phyloP scores from a whole-genome alignment of 1,140 invertebrate genomes.

The Melipona quadrifasciata region DNA sequence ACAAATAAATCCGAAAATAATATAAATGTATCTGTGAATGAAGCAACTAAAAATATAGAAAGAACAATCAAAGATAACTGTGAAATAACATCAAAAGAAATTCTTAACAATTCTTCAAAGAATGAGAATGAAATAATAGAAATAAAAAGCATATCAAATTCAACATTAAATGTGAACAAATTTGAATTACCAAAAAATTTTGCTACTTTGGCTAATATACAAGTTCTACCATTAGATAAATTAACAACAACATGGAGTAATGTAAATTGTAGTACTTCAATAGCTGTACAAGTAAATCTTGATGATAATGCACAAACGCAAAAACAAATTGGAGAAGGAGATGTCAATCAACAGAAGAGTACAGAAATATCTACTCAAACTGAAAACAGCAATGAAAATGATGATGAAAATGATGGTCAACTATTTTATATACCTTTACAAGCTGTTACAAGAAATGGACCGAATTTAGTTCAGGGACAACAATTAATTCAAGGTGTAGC shows the following conservation, averaged over 20 bases:
- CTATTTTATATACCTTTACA: slow-evolving; percentile 88
- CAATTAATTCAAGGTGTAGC: slow-evolving; percentile 86
- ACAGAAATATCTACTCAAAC: slow-evolving; percentile 83
- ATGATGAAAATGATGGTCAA: slow-evolving; percentile 82
- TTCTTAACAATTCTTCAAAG: background rate
- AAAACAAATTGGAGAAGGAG: slow-evolving; percentile 47
- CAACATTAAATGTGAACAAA: slow-evolving; percentile 59
- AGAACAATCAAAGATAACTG: slow-evolving; percentile 10
- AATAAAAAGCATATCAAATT: slow-evolving; percentile 16
- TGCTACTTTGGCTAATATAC: slow-evolving; percentile 73
- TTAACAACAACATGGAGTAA: slow-evolving; percentile 78
- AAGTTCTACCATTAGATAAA: slow-evolving; percentile 78
- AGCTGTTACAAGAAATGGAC: slow-evolving; percentile 80
- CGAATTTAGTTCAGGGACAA: slow-evolving; percentile 77
- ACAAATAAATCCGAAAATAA: background rate
- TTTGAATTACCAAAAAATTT: slow-evolving; percentile 78
- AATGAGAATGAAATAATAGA: slow-evolving; percentile 30
- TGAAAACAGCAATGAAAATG: slow-evolving; percentile 80
- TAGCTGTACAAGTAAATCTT: slow-evolving; percentile 84
- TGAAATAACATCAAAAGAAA: slow-evolving; percentile 19
- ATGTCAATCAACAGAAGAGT: slow-evolving; percentile 68
- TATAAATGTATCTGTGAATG: slow-evolving; percentile 5
- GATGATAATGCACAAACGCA: slow-evolving; percentile 70
- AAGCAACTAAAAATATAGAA: slow-evolving; percentile 23
- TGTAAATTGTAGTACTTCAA: slow-evolving; percentile 81